These are phyloP conservation scores for Cepaea hortensis DNA, from an alignment of 2,888 invertebrate species.

Conservation along the genomic window DNA sequence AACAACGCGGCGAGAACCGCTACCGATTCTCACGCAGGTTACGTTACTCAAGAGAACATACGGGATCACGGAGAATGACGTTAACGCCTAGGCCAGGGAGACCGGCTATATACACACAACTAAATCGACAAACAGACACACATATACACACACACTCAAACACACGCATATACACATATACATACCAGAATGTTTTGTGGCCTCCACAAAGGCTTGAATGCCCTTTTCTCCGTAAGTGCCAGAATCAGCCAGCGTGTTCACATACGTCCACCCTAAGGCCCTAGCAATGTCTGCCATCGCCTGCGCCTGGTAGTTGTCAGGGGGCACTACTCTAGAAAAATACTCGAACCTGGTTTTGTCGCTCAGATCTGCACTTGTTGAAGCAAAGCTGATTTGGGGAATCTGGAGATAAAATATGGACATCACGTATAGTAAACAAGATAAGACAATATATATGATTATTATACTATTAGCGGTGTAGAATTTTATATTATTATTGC, in stretches of 20 bases:
- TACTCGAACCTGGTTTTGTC: constrained; percentile 85
- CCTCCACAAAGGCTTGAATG: constrained; percentile 75
- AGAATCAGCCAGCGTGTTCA: constrained; percentile 86
- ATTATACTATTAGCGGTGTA: too few species aligned
- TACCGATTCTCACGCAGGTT: too few species aligned
- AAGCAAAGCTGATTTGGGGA: constrained; percentile 84
- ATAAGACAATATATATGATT: too few species aligned
- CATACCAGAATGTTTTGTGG: constrained; percentile 71
- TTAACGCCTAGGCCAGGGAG: neutral
- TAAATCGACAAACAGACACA: neutral
- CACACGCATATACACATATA: neutral
- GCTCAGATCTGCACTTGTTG: constrained; percentile 84
- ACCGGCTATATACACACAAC: neutral
- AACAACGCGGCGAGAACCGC: too few species aligned
- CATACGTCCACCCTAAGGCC: constrained; percentile 85
- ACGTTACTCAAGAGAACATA: too few species aligned
- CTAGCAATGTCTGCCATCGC: constrained; percentile 84
- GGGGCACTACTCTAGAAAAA: constrained; percentile 82
- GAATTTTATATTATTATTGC: too few species aligned
- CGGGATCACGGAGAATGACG: too few species aligned
- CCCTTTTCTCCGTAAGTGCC: constrained; percentile 87
- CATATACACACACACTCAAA: neutral
- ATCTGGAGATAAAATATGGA: constrained; percentile 72
- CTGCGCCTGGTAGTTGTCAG: constrained; percentile 79
- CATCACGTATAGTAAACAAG: too few species aligned